Base-by-base conservation (phyloP, 2,888 invertebrate species). In the Leptarthrus brevirostris region DNA sequence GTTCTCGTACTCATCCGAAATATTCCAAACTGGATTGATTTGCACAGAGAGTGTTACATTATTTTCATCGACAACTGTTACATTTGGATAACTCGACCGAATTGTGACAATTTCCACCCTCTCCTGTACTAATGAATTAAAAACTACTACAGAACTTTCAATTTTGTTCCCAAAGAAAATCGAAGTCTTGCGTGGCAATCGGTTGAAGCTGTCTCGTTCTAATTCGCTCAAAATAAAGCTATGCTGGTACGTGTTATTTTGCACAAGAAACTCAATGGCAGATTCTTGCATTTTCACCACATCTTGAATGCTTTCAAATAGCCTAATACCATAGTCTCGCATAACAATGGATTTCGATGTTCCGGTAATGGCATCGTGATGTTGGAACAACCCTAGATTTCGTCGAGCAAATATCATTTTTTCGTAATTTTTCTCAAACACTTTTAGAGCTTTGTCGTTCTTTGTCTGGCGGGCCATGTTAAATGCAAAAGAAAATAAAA, bases 311-410 rank as follows among this genome's bases (percentile, higher is more conserved):
- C 94, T 93, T 76, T 94, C 93, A 80, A 93, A 93, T 40, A 96
- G 83, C 79, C 95, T 94, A 70, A 93, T 87, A 0, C 95, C 95
- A 82, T 97, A 98, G 83, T 98, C 98, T 75, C 93, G 90, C 93
- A 97, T 97, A 0, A 98, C 98, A 78, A 89, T 91, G 0, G 93
- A 90, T 82, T 95, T 96, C 0, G 96, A 94, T 0, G 98, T 98
- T 3, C 98, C 98, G 0, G 98, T 98, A 73, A 98, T 97, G 6
- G 97, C 98, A 82, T 98, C 98, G 83, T 98, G 98, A 83, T 98
- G 98, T 83, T 98, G 97, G 82, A 98, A 98, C 10, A 98, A 86
- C 0, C 93, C 97, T 75, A 98, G 86, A 83, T 93, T 93, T 56
- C 96, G 88, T 54, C 97, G 87, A 0, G 93, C 95, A 54, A 88